These are phyloP conservation scores for Zosterops lateralis DNA, from an alignment of 2,113 vertebrate species.

Conservation along the genomic window DNA sequence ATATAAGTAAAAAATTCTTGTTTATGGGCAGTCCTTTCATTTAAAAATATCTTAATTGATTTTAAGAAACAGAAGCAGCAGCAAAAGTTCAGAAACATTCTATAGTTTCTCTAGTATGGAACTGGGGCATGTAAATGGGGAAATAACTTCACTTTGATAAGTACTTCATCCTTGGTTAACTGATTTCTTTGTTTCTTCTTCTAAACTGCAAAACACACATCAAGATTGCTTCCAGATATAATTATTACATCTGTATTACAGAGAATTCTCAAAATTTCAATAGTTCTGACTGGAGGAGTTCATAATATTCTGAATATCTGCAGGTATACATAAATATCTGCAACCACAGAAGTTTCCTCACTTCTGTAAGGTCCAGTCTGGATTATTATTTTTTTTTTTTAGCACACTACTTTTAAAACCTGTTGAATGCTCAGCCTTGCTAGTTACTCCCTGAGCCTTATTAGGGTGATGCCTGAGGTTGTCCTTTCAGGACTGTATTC, in stretches of 20 bases:
- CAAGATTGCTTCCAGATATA: neutral
- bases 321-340: neutral
- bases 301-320: neutral
- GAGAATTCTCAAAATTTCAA: neutral
- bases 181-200: neutral
- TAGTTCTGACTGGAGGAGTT: neutral
- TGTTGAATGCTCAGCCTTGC: neutral
- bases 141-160: neutral
- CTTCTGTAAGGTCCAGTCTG: neutral
- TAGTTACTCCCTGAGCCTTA: neutral
- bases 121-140: neutral
- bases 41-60: neutral
- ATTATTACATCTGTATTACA: neutral
- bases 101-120: neutral
- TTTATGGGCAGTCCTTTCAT: neutral
- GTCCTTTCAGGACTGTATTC: neutral
- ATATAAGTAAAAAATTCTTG: neutral
- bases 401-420: neutral
- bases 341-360: neutral
- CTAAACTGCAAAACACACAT: neutral
- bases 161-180: neutral
- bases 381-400: neutral
- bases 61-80: neutral
- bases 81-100: neutral
- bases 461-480: neutral